Base-by-base conservation (phyloP, 2,888 invertebrate genomes). In the Drosophila paracracens region DNA sequence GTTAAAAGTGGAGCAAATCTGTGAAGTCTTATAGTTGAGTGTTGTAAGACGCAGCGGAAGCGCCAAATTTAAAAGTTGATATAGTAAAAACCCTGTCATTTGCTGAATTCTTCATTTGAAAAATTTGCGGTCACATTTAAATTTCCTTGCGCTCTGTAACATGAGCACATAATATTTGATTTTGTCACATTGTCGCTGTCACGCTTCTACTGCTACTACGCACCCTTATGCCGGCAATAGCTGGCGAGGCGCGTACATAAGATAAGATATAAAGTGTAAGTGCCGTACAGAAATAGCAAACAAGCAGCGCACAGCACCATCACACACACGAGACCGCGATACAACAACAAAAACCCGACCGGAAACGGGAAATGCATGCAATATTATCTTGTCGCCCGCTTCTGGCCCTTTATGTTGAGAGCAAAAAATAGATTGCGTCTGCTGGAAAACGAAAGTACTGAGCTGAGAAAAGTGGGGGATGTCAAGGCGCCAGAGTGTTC, bases 361-460 rank as follows among this genome's bases (percentile, higher is more conserved):
- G 85, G 89, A 89, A 88, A 80, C 72, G 82, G 84, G 76, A 87
- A 82, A 76, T 83, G 76, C 69, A 74, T 81, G 80, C 82, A 84
- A 87, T 78, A 84, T 79, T 83, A 89, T 87, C 81, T 77, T 68
- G 52, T 61, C 70, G 82, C 70, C 73, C 59, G 76, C 27, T 58
- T 51, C 48, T 70, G 36, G 25, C 53, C 40, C 60, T 63, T 48
- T 50, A 51, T 63, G 38, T 46, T 54, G 36, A 56, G 51, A 21
- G 36, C 31, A 21, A 61, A 52, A 21, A 25, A 56, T 46, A 54
- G 50, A 79, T 60, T 61, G 35, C 25, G 21, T 54, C 46, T 54
- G 25, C 18, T 67, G 35, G 18, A 58, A 64, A 64, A 62, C 16
- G 43, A 67, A 59, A 65, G 64, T 59, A 35, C 21, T 25, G 7